These are phyloP conservation scores for Acanthosepion pharaonis DNA, from an alignment of 2,888 invertebrate genomes.

Conservation along the genomic window DNA sequence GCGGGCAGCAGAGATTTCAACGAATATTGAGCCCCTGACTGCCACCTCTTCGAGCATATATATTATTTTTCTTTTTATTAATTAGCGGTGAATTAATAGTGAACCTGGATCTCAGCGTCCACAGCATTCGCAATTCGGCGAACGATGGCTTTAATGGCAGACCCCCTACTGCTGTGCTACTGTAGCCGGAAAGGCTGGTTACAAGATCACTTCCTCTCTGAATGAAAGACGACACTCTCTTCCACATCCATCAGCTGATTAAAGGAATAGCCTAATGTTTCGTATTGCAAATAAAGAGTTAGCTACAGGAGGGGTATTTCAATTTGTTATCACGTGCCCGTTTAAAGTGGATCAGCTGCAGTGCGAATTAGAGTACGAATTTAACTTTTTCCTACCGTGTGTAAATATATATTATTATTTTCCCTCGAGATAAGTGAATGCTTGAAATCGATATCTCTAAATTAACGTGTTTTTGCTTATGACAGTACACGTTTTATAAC, in stretches of 20 bases:
- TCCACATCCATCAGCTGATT: not conserved
- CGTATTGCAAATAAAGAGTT: not conserved
- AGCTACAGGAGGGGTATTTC: not conserved
- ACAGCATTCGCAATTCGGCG: not conserved
- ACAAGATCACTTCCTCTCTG: not conserved
- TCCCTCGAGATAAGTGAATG: no score
- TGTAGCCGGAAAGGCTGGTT: not conserved
- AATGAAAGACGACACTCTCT: not conserved
- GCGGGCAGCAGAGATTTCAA: not conserved
- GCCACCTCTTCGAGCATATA: not conserved
- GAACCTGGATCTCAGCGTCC: slow-evolving; percentile 5
- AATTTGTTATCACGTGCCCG: not conserved
- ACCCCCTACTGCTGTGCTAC: not conserved
- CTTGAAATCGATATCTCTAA: no score
- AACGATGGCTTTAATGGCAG: not conserved
- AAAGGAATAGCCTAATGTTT: not conserved
- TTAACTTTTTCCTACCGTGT: no score
- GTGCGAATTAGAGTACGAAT: not conserved
- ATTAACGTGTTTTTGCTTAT: no score
- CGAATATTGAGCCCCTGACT: not conserved
- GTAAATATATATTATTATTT: no score
- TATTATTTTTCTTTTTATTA: not conserved
- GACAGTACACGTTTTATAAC: no score
- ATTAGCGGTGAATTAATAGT: not conserved
- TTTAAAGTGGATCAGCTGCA: not conserved